Evolutionary conservation across 2,888 invertebrate species (phyloP).

Genomic region (Cephus pygmeus): DNA sequence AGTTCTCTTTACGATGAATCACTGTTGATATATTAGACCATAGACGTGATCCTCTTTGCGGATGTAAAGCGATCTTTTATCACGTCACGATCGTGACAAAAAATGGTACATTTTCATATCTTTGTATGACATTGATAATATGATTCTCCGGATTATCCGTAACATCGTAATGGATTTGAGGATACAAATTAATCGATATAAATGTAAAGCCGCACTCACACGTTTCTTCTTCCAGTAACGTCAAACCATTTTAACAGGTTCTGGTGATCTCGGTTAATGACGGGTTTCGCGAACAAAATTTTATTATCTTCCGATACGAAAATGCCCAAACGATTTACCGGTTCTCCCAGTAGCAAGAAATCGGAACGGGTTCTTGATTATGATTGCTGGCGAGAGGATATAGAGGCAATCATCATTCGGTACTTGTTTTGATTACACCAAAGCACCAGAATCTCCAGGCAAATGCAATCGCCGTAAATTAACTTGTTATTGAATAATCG

Average conservation of each 20-base stretch:
- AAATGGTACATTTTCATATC: not conserved
- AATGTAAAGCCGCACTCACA: not conserved
- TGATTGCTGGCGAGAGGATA: slow-evolving; percentile 18
- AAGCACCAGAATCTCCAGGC: not conserved
- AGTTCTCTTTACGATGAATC: not conserved
- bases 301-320: slow-evolving; percentile 24
- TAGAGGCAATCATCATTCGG: slow-evolving; percentile 21
- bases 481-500: not conserved
- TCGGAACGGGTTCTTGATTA: slow-evolving; percentile 32
- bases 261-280: not conserved
- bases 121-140: not conserved
- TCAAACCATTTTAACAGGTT: not conserved
- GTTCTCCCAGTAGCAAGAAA: slow-evolving; percentile 32
- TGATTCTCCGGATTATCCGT: not conserved
- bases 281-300: slow-evolving; percentile 17
- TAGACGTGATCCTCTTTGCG: not conserved
- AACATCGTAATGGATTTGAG: not conserved
- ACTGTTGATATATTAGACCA: not conserved
- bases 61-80: not conserved
- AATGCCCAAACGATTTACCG: slow-evolving; percentile 27
- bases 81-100: not conserved
- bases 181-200: not conserved
- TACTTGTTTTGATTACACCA: not conserved
- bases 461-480: not conserved
- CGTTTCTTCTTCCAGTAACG: not conserved